Evolutionary conservation across 2,113 vertebrate species (phyloP).

Genomic region (Syngnathus scovelli): DNA sequence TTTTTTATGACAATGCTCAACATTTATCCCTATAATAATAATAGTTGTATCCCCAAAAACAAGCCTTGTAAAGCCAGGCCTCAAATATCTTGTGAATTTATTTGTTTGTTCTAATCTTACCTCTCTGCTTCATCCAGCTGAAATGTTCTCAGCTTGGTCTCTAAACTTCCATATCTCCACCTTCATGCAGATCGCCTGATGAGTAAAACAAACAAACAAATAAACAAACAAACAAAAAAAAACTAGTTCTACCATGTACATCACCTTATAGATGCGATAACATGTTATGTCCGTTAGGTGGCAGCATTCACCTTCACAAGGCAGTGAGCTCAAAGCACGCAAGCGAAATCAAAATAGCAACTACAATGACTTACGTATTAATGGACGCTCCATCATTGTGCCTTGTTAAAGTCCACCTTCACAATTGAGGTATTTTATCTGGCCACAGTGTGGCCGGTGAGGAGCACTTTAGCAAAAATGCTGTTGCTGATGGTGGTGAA

Average conservation of each 20-base stretch:
- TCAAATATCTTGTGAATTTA: slow-evolving; percentile 7
- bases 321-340: neutral
- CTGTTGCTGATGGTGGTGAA: too few species aligned
- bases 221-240: slow-evolving; percentile 9
- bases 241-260: too few species aligned
- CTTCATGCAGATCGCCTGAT: slow-evolving; percentile 21
- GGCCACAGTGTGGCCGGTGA: too few species aligned
- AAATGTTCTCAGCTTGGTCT: slow-evolving; percentile 18
- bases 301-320: neutral
- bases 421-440: too few species aligned
- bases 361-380: neutral
- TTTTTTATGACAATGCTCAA: slow-evolving; percentile 9
- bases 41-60: neutral
- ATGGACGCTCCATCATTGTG: neutral
- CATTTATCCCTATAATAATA: neutral
- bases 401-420: neutral
- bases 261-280: too few species aligned
- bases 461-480: too few species aligned
- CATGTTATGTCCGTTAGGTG: neutral
- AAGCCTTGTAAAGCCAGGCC: neutral
- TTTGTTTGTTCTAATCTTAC: slow-evolving; percentile 9
- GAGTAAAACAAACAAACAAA: slow-evolving; percentile 9
- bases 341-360: neutral
- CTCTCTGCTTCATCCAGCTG: slow-evolving; percentile 10
- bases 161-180: slow-evolving; percentile 17